Base-by-base conservation (phyloP, 2,888 invertebrate species). In the Platycheirus albimanus region DNA sequence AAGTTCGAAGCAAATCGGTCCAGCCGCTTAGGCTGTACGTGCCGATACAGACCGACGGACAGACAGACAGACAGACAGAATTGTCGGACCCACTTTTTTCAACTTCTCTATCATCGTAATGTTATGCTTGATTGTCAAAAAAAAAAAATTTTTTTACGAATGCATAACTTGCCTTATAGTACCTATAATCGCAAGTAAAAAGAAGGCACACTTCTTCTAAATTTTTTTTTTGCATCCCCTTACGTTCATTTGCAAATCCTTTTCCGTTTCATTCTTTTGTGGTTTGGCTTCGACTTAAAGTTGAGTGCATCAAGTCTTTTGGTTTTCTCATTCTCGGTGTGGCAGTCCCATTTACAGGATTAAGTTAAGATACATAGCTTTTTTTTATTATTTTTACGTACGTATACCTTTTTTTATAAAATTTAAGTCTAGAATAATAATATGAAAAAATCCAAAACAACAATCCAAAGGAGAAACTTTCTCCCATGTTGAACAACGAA, bases 401-500 rank as follows among this genome's bases (percentile, higher is more conserved):
- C n/a, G n/a, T n/a, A n/a, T n/a, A n/a, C n/a, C 36, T 58, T 8
- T 28, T 15, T 33, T 19, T 76, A 1, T 63, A 28, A n/a, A 49
- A 43, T 30, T 58, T 63, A 36, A 70, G 47, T 38, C 51, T 43
- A 36, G 38, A 52, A 41, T 43, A 51, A 51, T 41, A 30, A 43
- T 47, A 52, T 13, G 24, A 33, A 41, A 47, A 52, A 52, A 52
- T 52, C 52, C 3, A 45, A 71, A 66, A 52, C 54, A 67, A 77
- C 70, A 71, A 10, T 28, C 24, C 28, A 24, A 36, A 52, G 56
- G 54, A 69, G 38, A 13, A 78, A 78, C 11, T 69, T 54, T 28
- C 56, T 77, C 52, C 11, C 19, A 47, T 77, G 72, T 72, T 77
- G 67, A 78, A 83, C 83, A 83, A 83, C 83, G 36, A 78, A 83